A percentile compares a stretch with the other conserved stretches of the same genome.
Evolutionary conservation across 1,140 invertebrate genomes (phyloP).

Genomic region (Holotrichia oblita): DNA sequence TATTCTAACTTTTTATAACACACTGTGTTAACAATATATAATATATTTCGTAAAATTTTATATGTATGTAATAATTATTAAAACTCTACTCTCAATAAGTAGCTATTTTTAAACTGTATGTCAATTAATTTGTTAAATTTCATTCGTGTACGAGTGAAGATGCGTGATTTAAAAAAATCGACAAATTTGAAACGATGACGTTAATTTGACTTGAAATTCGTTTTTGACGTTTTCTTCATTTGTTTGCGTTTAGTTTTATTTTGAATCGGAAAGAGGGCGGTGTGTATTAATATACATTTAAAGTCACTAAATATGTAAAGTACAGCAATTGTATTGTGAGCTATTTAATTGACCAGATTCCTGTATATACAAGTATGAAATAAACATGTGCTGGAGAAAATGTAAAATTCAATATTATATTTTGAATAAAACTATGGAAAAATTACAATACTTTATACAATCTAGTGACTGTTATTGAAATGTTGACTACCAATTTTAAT

Average conservation of each 20-base stretch:
- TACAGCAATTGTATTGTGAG: neutral
- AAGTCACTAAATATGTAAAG: neutral
- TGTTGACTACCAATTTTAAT: neutral
- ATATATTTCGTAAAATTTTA: slow-evolving; percentile 41
- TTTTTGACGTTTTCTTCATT: neutral
- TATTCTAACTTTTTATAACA: slow-evolving; percentile 40
- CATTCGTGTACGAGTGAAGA: neutral
- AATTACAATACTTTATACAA: too few species aligned
- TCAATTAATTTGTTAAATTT: neutral
- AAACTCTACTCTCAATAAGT: slow-evolving; percentile 31
- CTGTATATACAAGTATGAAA: too few species aligned
- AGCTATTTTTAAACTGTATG: slow-evolving; percentile 22
- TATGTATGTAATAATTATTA: slow-evolving; percentile 38
- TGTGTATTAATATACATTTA: neutral
- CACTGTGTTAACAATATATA: slow-evolving; percentile 41
- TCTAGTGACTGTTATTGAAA: too few species aligned
- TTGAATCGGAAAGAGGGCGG: neutral
- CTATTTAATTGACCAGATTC: too few species aligned
- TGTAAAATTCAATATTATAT: too few species aligned
- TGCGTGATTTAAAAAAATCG: neutral
- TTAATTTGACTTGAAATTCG: slow-evolving; percentile 22
- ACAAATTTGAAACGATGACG: neutral
- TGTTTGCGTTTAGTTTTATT: neutral
- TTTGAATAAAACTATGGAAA: too few species aligned
- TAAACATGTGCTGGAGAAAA: too few species aligned